phyloP scores from a whole-genome alignment of 1,140 invertebrate species.

The Ptiloglossa arizonensis region DNA sequence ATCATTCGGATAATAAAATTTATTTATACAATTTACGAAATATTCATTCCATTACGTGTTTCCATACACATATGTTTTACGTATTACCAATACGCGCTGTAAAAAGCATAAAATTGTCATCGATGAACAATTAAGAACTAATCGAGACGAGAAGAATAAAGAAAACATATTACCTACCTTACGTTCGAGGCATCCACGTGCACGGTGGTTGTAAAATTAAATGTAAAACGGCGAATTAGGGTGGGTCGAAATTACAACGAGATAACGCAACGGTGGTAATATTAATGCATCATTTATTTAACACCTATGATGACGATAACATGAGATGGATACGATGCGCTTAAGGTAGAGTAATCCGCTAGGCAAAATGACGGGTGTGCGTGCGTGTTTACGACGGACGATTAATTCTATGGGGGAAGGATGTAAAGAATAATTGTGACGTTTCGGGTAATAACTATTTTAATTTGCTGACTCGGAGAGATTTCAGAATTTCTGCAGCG shows the following conservation, averaged over 20 bases:
- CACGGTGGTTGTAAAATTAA: neutral
- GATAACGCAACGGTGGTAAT: conserved; percentile 41
- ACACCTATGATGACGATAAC: conserved; percentile 66
- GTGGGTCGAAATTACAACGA: conserved; percentile 22
- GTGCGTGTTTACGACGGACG: conserved; percentile 6
- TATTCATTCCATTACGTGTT: too few relatives aligned
- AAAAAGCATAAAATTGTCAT: too few relatives aligned
- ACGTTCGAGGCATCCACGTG: neutral
- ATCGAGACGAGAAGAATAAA: too few relatives aligned
- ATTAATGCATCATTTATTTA: conserved; percentile 70
- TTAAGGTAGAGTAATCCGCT: conserved; percentile 55
- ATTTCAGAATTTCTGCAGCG: conserved; percentile 65
- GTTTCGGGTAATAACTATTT: conserved; percentile 64
- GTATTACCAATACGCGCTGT: too few relatives aligned
- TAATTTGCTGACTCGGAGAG: conserved; percentile 59
- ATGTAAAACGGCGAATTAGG: too few relatives aligned
- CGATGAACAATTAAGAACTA: too few relatives aligned
- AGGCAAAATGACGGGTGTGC: conserved; percentile 31
- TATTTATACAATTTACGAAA: too few relatives aligned
- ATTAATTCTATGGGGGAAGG: conserved; percentile 23
- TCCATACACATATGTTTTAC: too few relatives aligned
- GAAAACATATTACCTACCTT: too few relatives aligned
- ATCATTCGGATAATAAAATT: too few relatives aligned
- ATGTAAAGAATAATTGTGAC: conserved; percentile 61
- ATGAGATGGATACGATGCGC: conserved; percentile 62